These are phyloP conservation scores for Diachrysia chrysitis DNA, from an alignment of 2,888 invertebrate species.

Conservation along the genomic window DNA sequence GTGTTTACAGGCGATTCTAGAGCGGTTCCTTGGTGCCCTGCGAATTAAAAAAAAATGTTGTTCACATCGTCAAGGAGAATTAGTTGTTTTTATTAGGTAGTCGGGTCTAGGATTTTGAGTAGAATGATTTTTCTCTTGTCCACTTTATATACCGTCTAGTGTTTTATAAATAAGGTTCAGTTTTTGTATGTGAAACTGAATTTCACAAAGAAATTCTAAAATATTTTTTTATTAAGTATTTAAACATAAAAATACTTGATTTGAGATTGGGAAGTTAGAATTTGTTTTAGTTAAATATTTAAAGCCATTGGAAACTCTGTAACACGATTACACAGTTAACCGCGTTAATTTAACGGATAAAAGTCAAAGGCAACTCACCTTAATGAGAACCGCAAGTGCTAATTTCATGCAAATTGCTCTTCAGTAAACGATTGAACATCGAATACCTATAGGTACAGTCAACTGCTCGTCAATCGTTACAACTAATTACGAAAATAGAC, in stretches of 20 bases:
- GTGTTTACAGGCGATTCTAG: background rate
- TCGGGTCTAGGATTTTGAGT: too few relatives aligned
- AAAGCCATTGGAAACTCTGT: conserved; percentile 8
- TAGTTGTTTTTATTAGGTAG: too few relatives aligned
- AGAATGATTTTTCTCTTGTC: too few relatives aligned
- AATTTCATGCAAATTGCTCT: conserved; percentile 51
- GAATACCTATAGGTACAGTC: conserved; percentile 15
- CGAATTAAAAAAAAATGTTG: background rate
- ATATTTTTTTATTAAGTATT: too few relatives aligned
- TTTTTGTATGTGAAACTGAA: too few relatives aligned
- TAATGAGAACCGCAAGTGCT: conserved; percentile 35
- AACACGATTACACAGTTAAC: conserved; percentile 15
- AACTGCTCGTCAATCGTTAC: background rate
- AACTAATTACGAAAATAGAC: background rate
- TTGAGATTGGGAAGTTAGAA: too few relatives aligned
- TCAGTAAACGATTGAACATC: conserved; percentile 40
- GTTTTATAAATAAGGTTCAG: too few relatives aligned
- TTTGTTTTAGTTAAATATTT: background rate
- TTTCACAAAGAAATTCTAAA: too few relatives aligned
- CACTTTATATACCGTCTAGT: too few relatives aligned
- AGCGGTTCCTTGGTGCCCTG: background rate
- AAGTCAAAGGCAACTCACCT: conserved; percentile 23
- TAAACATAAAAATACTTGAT: too few relatives aligned
- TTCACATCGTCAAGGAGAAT: background rate
- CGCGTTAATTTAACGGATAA: conserved; percentile 41